Base-by-base conservation (phyloP, 2,888 invertebrate species). In the Caenorhabditis sp. region DNA sequence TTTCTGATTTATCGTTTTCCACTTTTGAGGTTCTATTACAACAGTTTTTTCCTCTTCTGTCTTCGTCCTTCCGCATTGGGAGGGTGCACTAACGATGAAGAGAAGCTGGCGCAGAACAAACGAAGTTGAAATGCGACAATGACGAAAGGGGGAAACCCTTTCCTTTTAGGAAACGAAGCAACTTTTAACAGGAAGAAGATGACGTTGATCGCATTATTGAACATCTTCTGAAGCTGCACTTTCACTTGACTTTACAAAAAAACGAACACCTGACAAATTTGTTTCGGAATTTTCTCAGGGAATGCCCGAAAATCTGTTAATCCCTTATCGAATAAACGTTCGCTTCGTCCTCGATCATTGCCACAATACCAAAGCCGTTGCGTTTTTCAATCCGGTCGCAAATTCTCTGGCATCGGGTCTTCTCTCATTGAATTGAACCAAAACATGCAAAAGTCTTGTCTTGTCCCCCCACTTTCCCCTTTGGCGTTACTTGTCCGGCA, bases 11-110 rank as follows among this genome's bases (percentile, higher is more conserved):
- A 76, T 76, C 60, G 76, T 60, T 76, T 76, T 65, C 74, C 65
- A 61, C 76, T 76, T 76, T 76, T 65, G 67, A 67, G 71, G 71
- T 67, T 71, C 44, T 79, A 44, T 79, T 79, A 79, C 71, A 79
- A 67, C 76, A 61, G 74, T 67, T 76, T 76, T 67, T 53, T 44
- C 22, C 37, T n/a, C 26, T 37, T 70, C 60, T 50, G 50, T 28
- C 28, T 53, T 37, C 62, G 9, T 44, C 58, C 37, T 51, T 47
- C 47, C 40, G 40, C 40, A 13, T 40, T 13, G 40, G 40, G 18
- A 47, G 20, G 47, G 13, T 40, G 35, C 40, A 37, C 32, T 64
- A 32, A 61, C 65, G 58, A 55, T 37, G 50, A 26, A 50, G 13
- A 9, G 37, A 18, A 18, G 37, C 44, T 20, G 50, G 37, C 58